Evolutionary conservation across 2,888 invertebrate genomes (phyloP), one percentile per base, ranked within the genome.

Genomic region (Hesperia comma): DNA sequence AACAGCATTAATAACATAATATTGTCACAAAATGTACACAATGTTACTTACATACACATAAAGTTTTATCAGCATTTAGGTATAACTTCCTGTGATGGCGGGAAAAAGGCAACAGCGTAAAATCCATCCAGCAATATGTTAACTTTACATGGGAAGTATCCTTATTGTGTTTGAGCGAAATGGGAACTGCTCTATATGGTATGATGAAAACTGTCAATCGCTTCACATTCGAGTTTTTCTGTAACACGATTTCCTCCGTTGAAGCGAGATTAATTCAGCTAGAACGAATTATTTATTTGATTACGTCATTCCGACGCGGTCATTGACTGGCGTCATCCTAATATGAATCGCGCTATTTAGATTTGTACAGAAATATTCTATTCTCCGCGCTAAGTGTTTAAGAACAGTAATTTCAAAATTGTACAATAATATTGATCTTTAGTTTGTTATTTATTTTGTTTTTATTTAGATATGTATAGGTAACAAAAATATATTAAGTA

Each of bases 251-350:
- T 62, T 54, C 54, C 63, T 55, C 46, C 21, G 40, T 46, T 37
- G 43, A 46, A 21, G 6, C 37, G 46, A 63, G 32, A 58, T 62
- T 33, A 62, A 62, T 58, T 49, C 57, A 57, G 51, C 51, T 57
- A 57, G 51, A 63, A 57, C 49, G 57, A 51, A 64, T 64, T 56
- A 64, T 58, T 71, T 72, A 73, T 74, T 74, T 62, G 71, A 72
- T 77, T 74, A 73, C 77, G 74, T 77, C 76, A 77, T 61, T 55
- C 56, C 69, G 61, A 67, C 54, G 70, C 70, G 77, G 74, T 73
- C 74, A 67, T 70, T 73, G 75, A 76, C 75, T 73, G 74, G 74
- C 75, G 68, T 61, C 58, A 61, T 21, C 57, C 69, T 58, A 51
- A 64, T 57, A 57, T 58, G 64, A 64, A 63, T 26, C 41, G 51